Evolutionary conservation across 1,140 invertebrate species (phyloP), one percentile per base, ranked within the genome.

Genomic region (Drosophila sp.): DNA sequence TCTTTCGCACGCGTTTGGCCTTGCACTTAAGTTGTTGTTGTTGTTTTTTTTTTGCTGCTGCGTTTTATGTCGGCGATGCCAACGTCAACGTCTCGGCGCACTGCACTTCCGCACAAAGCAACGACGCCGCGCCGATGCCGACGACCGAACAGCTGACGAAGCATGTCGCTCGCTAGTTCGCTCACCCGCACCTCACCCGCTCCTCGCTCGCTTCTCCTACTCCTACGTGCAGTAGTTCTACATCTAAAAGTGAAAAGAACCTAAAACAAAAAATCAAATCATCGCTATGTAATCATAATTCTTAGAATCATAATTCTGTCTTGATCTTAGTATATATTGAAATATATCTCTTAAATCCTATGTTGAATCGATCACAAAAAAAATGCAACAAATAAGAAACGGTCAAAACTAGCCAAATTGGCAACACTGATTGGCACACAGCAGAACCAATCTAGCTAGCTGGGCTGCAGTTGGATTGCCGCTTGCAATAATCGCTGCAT

Each of bases 1-100:
- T 72, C 80, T 78, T 61, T 83, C 85, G 80, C 85, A 80, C 84
- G 72, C 83, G 64, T 70, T 79, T 86, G 76, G 83, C 84, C 83
- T 89, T 86, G 83, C 76, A 86, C 71, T 77, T 76, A 75, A 60
- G 64, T 25, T 17, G 17, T 17, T 17, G 17, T 17, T 17, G 17
- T 17, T 17, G 17, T 17, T 17, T 17, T 17, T 17, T 67, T 66
- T 47, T 44, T 44, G 80, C 76, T 44, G 72, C 76, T 87, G 83
- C 83, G 79, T 87, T 77, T 60, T 41, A 67, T 50, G 44, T 50
- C 44, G 74, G 44, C 66, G 56, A 58, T n/a, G 73, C 44, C 56
- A 61, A 50, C 47, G 72, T 41, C 50, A 69, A 33, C 58, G 62
- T 55, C 66, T 74, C 73, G 61, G 70, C 38, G 79, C 79, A 74